phyloP scores from a whole-genome alignment of 1,140 invertebrate genomes.

The Cherax quadricarinatus region DNA sequence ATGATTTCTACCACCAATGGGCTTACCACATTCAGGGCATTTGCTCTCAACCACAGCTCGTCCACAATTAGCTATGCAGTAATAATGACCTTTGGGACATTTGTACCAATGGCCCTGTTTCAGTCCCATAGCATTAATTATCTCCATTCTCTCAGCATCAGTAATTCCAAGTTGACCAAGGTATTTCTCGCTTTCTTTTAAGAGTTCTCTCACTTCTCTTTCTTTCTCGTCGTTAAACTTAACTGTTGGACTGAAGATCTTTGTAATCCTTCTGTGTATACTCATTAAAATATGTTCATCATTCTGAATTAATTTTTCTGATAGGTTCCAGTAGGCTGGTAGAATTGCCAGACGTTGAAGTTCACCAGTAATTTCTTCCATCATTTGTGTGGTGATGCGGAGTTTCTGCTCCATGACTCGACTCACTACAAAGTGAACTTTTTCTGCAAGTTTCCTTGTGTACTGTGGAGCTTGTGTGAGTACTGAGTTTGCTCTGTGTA shows the following conservation, averaged over 20 bases:
- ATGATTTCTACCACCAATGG: constrained; percentile 83
- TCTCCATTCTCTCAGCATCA: constrained; percentile 79
- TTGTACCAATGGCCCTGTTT: constrained; percentile 82
- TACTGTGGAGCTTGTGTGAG: too few relatives aligned
- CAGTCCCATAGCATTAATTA: constrained; percentile 82
- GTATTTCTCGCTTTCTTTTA: too few relatives aligned
- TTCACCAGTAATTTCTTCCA: constrained; percentile 34
- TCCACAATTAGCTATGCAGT: constrained; percentile 85
- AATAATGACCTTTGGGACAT: constrained; percentile 86
- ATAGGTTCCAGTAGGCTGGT: constrained; percentile 14
- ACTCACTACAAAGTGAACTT: not conserved
- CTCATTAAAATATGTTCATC: not conserved
- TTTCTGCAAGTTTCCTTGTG: too few relatives aligned
- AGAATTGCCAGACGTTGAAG: constrained; percentile 38
- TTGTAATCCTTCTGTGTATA: not conserved
- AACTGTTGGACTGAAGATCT: constrained; percentile 16
- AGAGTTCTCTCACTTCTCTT: too few relatives aligned
- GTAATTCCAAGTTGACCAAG: constrained; percentile 76
- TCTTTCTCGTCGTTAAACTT: not conserved
- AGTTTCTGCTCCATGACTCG: constrained; percentile 7
- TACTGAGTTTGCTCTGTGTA: too few relatives aligned
- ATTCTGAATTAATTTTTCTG: not conserved
- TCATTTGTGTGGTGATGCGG: constrained; percentile 16
- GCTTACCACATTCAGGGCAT: constrained; percentile 82
- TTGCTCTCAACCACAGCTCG: constrained; percentile 80